Percentiles rank a stretch among this genome's conserved stretches.
Conservation (phyloP, 1,140 invertebrate genomes). For the Nasonia longicornis region DNA sequence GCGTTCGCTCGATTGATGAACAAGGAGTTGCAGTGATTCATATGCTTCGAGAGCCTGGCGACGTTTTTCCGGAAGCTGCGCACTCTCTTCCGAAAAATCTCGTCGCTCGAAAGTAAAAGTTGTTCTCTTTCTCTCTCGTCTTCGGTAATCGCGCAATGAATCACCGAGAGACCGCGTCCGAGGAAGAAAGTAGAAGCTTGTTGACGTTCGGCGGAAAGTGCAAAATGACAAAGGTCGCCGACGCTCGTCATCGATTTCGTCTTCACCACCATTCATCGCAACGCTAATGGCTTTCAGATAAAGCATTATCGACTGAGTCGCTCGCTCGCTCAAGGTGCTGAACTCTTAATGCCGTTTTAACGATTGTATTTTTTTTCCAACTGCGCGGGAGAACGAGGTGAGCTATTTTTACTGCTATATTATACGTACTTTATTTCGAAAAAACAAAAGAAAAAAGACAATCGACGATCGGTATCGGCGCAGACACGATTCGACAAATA, state of each 20-base stretch:
- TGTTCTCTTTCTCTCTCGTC: neutral
- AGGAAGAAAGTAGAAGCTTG: neutral
- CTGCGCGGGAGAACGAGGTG: neutral
- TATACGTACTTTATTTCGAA: neutral
- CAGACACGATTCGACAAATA: too few species aligned
- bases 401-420: too few species aligned
- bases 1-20: too few species aligned
- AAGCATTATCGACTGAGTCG: slow-evolving; percentile 9
- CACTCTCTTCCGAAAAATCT: too few species aligned
- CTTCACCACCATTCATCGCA: neutral
- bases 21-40: too few species aligned
- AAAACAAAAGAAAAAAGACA: neutral
- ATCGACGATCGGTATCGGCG: neutral
- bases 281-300: neutral
- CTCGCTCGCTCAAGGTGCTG: neutral
- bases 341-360: neutral
- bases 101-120: neutral
- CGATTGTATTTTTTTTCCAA: neutral
- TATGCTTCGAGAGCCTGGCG: too few species aligned
- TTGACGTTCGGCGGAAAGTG: neutral
- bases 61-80: too few species aligned
- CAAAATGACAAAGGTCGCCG: neutral
- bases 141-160: too few species aligned
- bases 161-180: neutral
- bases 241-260: neutral